phyloP scores from a whole-genome alignment of 1,140 invertebrate genomes.

The Leptopilina boulardi region DNA sequence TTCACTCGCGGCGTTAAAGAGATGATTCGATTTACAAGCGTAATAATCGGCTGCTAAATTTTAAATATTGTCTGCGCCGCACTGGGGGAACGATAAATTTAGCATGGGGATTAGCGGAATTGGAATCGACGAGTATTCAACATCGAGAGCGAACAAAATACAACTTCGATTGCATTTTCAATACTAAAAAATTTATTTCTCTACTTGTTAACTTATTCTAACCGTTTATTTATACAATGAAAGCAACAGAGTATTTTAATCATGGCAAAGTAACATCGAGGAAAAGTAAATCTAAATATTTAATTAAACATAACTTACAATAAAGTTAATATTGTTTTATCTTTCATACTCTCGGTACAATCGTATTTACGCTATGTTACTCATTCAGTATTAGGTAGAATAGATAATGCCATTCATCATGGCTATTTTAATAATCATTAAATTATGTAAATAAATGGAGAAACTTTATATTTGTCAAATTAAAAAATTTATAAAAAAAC shows the following conservation, averaged over 20 bases:
- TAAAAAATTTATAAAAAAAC: no score
- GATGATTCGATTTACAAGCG: not conserved
- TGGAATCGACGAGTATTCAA: conserved; percentile 31
- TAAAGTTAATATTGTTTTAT: no score
- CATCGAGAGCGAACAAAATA: conserved; percentile 28
- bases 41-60: not conserved
- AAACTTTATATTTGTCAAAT: no score
- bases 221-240: conserved; percentile 14
- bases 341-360: no score
- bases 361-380: no score
- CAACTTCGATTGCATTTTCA: not conserved
- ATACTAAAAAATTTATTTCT: conserved; percentile 25
- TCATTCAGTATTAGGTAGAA: no score
- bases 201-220: not conserved
- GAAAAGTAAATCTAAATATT: no score
- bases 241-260: not conserved
- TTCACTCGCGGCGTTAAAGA: not conserved
- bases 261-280: no score
- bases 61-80: conserved; percentile 2
- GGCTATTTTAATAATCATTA: no score
- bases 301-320: no score
- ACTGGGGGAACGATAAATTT: conserved; percentile 19
- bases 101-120: conserved; percentile 31
- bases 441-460: no score
- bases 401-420: no score